phyloP scores from a whole-genome alignment of 2,888 invertebrate species.

The Portevinia maculata region DNA sequence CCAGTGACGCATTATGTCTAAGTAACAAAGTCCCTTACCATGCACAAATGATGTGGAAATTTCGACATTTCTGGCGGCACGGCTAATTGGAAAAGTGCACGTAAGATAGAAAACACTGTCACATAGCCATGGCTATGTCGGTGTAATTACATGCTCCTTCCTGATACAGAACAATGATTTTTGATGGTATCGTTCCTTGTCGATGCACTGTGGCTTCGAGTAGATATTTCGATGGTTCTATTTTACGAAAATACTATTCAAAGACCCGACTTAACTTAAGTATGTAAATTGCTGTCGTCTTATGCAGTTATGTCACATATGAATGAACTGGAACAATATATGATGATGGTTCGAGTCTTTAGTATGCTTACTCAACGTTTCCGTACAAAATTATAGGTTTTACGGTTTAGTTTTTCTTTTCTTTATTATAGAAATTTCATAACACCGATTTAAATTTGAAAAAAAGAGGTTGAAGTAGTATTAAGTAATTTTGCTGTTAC shows the following conservation, averaged over 20 bases:
- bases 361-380: constrained; percentile 54
- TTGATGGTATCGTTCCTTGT: constrained; percentile 57
- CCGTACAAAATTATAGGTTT: constrained; percentile 56
- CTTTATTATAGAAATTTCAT: constrained; percentile 44
- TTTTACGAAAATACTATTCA: constrained; percentile 11
- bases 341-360: constrained; percentile 33
- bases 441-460: constrained; percentile 38
- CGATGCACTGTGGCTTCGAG: constrained; percentile 43
- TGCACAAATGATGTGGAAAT: constrained; percentile 70
- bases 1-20: constrained; percentile 50
- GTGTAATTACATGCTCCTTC: constrained; percentile 45
- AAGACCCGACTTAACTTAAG: constrained; percentile 19
- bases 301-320: constrained; percentile 70
- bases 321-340: constrained; percentile 69
- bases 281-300: constrained; percentile 64
- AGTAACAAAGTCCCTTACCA: constrained; percentile 2
- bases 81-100: constrained; percentile 37
- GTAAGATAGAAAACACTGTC: constrained; percentile 27
- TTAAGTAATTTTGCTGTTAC: constrained; percentile 20
- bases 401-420: constrained; percentile 37
- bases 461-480: constrained; percentile 39
- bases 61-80: constrained; percentile 43
- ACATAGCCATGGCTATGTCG: constrained; percentile 10
- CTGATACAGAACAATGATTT: constrained; percentile 51
- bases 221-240: constrained; percentile 28